Conservation (phyloP, 2,113 vertebrate species). For the Mystacornis crossleyi region DNA sequence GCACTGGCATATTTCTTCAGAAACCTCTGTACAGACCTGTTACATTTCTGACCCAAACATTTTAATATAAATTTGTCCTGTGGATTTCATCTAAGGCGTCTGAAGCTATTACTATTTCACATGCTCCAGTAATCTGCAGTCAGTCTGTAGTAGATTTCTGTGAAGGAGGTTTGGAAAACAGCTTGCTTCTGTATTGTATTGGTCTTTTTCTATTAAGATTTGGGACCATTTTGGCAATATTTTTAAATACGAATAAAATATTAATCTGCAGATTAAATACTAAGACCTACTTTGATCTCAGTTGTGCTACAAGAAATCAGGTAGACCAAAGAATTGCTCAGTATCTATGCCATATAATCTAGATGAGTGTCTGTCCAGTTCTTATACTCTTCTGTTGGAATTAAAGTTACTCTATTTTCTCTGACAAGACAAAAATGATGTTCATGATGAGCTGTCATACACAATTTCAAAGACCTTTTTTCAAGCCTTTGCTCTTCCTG, state of each 20-base stretch:
- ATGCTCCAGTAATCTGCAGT: not conserved
- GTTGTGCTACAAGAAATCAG: not conserved
- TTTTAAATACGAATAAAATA: slow-evolving; percentile 23
- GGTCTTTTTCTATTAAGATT: slow-evolving; percentile 11
- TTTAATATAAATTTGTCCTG: not conserved
- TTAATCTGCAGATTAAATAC: slow-evolving; percentile 26
- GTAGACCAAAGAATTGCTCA: not conserved
- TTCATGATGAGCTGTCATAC: not conserved
- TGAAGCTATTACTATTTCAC: not conserved
- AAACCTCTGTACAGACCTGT: not conserved
- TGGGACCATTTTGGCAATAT: not conserved
- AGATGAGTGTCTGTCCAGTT: not conserved
- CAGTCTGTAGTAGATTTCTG: not conserved
- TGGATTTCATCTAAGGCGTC: not conserved
- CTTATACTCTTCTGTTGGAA: not conserved
- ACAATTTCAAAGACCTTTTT: not conserved
- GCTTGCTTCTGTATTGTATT: not conserved
- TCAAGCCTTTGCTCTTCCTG: not conserved
- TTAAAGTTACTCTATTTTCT: not conserved
- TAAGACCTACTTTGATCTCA: not conserved
- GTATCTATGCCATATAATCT: not conserved
- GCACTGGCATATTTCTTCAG: not conserved
- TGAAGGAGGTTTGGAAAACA: not conserved
- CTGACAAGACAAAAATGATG: not conserved
- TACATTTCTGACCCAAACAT: not conserved